Percentiles rank a stretch among this genome's conserved stretches.
Evolutionary conservation across 2,888 invertebrate species (phyloP).

Genomic region (Nemurella pictetii): DNA sequence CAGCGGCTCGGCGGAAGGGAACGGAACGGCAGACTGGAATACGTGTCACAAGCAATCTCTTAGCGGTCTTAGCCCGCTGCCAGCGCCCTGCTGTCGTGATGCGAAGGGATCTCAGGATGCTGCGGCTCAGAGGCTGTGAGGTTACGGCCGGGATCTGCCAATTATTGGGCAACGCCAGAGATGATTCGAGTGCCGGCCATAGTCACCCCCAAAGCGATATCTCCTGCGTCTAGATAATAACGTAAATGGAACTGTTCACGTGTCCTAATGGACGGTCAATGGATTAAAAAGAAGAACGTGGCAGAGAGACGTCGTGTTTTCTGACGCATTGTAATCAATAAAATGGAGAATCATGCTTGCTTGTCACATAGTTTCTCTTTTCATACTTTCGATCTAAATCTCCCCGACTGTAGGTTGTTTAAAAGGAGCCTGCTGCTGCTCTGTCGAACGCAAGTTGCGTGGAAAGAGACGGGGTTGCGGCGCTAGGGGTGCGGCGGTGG

Average conservation of each 20-base stretch:
- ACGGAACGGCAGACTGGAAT: not conserved
- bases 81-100: too few species aligned
- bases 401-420: not conserved
- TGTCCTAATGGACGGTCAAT: not conserved
- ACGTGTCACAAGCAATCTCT: not conserved
- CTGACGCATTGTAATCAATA: not conserved
- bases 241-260: not conserved
- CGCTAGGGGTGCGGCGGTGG: not conserved
- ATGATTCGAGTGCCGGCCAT: not conserved
- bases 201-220: not conserved
- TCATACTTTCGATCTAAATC: not conserved
- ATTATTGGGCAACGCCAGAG: not conserved
- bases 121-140: too few species aligned
- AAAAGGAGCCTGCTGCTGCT: too few species aligned
- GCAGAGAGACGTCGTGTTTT: not conserved
- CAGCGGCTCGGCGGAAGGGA: not conserved
- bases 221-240: not conserved
- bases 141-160: not conserved
- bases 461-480: not conserved
- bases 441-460: not conserved
- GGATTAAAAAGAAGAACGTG: not conserved
- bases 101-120: too few species aligned
- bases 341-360: not conserved
- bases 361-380: not conserved
- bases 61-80: too few species aligned